Evolutionary conservation across 2,797 vertebrate genomes (phyloP).

Genomic region (Poeciliopsis paucimaculata): DNA sequence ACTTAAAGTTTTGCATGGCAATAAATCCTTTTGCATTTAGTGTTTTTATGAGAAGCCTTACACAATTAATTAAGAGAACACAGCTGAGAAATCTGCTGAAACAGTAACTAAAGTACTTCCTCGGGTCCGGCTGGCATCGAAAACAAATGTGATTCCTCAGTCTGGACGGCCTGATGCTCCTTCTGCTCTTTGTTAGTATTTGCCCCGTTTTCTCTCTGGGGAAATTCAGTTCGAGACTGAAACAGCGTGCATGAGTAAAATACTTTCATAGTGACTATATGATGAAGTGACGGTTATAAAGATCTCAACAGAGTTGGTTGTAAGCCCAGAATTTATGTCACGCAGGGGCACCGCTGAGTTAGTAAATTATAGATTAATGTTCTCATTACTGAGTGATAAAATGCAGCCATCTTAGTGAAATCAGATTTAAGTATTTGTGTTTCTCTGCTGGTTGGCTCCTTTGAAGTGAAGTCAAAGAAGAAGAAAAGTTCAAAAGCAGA

Average conservation of each 20-base stretch:
- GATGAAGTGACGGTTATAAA: conserved; percentile 23
- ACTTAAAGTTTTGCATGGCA: too few relatives aligned
- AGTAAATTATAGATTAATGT: conserved; percentile 30
- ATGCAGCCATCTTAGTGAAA: conserved; percentile 43
- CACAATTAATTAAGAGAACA: too few relatives aligned
- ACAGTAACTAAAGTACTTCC: too few relatives aligned
- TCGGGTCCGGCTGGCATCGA: too few relatives aligned
- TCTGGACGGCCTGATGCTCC: too few relatives aligned
- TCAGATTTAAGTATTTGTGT: conserved; percentile 55
- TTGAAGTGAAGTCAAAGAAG: conserved; percentile 31
- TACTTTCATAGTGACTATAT: not conserved
- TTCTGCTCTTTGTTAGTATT: too few relatives aligned
- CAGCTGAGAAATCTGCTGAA: too few relatives aligned
- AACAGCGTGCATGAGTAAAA: not conserved
- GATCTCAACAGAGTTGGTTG: conserved; percentile 1
- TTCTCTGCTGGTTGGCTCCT: conserved; percentile 36
- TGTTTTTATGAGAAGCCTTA: too few relatives aligned
- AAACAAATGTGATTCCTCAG: not conserved
- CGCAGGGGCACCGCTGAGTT: conserved; percentile 22
- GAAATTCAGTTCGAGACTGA: not conserved
- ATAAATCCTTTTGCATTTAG: too few relatives aligned
- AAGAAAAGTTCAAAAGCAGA: conserved; percentile 22
- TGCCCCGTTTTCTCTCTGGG: too few relatives aligned
- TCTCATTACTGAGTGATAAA: conserved; percentile 56
- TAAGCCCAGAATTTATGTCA: conserved; percentile 13